Evolutionary conservation across 1,140 invertebrate species (phyloP), one percentile per base, ranked within the genome.

Genomic region (Microplitis demolitor): DNA sequence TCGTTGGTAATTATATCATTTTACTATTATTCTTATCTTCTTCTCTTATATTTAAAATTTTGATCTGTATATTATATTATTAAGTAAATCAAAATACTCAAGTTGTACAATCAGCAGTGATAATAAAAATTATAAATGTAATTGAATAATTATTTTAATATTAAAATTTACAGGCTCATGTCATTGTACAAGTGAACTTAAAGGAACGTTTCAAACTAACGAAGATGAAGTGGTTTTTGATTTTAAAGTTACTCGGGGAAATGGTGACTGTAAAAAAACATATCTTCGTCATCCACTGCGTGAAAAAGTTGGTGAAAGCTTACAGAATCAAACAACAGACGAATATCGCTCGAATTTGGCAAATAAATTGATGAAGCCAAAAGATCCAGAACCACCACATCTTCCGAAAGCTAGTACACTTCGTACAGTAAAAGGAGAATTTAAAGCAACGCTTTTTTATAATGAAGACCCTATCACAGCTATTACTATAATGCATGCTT

Each of bases 401-500:
- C 50, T 77, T 37, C 61, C 35, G 2, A 54, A 31, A 50, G 11
- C 58, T 39, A 34, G 37, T 53, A 71, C 73, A 62, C 54, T 77
- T 0, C 51, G 74, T 0, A 68, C 33, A 6, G 56, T 64, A 35
- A 77, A 68, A 69, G 50, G 16, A 4, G 51, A 74, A n/a, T 56
- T 72, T 34, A 56, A 37, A 45, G n/a, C 24, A 53, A 14, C 45
- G 2, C 6, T 64, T 39, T 71, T 71, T 74, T 60, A 72, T 31
- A 39, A 77, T 71, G 16, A 66, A 31, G 68, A 77, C 53, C 71
- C 73, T 16, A 58, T 73, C 11, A 73, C 56, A 33, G 73, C 76
- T 0, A 14, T 74, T 16, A 24, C 14, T 53, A 61, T 61, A 14
- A 77, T 77, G 76, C 66, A 74, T 16, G 37, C 34, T 1, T 35